Conservation (phyloP, 2,888 invertebrate species). For the Phengaris arion region DNA sequence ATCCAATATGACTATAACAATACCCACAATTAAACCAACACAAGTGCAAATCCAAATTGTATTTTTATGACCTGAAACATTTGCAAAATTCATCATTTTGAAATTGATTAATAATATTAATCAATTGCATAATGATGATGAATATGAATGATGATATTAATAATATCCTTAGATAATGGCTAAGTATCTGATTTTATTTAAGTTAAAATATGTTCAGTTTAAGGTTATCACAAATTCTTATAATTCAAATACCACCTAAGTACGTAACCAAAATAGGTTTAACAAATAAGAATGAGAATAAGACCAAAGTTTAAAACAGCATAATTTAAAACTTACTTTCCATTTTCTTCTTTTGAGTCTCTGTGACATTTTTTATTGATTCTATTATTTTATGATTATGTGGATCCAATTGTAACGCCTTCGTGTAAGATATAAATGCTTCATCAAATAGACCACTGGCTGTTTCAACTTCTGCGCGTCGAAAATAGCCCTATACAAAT, state of each 20-base stretch:
- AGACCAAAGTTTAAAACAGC: constrained; percentile 2
- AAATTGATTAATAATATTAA: background rate
- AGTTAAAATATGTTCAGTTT: background rate
- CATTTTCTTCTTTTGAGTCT: constrained; percentile 79
- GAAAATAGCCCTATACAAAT: constrained; percentile 82
- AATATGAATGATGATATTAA: too few relatives aligned
- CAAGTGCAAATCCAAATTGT: constrained; percentile 88
- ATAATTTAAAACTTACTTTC: constrained; percentile 67
- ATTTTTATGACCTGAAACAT: constrained; percentile 82
- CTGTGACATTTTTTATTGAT: constrained; percentile 80
- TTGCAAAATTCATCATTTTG: background rate
- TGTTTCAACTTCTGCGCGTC: constrained; percentile 85
- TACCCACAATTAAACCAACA: constrained; percentile 84
- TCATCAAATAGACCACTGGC: constrained; percentile 83
- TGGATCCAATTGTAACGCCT: constrained; percentile 83
- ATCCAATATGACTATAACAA: constrained; percentile 84
- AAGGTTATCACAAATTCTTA: too few relatives aligned
- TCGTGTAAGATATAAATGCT: constrained; percentile 84
- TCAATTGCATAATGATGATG: too few relatives aligned
- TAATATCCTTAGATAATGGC: background rate
- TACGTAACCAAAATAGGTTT: too few relatives aligned
- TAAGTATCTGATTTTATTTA: background rate
- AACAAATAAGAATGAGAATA: too few relatives aligned
- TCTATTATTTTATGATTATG: constrained; percentile 82
- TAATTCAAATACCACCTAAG: too few relatives aligned